phyloP scores from a whole-genome alignment of 2,113 vertebrate genomes.

The Cyprinus carpio region DNA sequence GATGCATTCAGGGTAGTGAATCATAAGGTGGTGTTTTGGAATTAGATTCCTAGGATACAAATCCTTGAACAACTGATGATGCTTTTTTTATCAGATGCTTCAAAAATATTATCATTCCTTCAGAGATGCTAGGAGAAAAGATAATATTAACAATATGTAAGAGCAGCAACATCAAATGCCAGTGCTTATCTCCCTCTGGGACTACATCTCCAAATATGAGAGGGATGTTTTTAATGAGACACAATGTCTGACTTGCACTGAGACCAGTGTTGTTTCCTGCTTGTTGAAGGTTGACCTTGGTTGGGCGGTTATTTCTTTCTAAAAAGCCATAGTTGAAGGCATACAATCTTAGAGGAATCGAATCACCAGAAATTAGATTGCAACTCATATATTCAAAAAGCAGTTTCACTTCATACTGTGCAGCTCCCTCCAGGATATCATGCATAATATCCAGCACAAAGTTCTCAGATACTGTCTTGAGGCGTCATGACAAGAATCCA shows the following conservation, averaged over 20 bases:
- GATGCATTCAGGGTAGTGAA: slow-evolving; percentile 16
- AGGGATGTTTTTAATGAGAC: too few species aligned
- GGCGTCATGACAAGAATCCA: too few species aligned
- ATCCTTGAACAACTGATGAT: background rate
- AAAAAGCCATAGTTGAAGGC: background rate
- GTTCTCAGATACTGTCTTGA: too few species aligned
- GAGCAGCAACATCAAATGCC: slow-evolving; percentile 3
- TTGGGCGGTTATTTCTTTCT: background rate
- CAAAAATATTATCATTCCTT: slow-evolving; percentile 9
- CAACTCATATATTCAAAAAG: too few species aligned
- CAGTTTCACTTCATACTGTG: too few species aligned
- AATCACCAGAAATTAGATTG: too few species aligned
- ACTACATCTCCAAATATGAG: slow-evolving; percentile 32
- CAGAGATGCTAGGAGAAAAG: background rate
- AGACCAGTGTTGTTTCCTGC: background rate
- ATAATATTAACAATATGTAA: background rate
- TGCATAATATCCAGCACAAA: too few species aligned
- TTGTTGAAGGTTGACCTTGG: background rate
- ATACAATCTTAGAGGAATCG: too few species aligned
- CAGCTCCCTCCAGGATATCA: too few species aligned
- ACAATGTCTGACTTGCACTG: background rate
- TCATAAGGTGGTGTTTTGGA: slow-evolving; percentile 14
- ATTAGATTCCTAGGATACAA: background rate
- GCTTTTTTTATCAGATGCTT: slow-evolving; percentile 4
- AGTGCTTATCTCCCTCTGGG: slow-evolving; percentile 17